These are phyloP conservation scores for Coptotermes formosanus DNA, from an alignment of 1,140 invertebrate species.

Conservation along the genomic window DNA sequence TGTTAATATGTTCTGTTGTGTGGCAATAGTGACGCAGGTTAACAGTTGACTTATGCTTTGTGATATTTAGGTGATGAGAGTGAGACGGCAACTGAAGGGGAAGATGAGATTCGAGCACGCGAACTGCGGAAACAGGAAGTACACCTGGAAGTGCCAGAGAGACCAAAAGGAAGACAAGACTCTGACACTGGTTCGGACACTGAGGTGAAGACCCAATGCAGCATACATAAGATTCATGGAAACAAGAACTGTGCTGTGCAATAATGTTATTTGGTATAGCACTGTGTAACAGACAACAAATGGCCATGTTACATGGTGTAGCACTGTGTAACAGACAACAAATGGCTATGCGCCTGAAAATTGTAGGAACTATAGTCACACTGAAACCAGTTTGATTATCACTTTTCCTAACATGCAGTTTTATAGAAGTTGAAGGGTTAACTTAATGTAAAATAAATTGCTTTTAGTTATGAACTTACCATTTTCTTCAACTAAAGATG, in stretches of 20 bases:
- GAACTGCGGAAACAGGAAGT: constrained; percentile 68
- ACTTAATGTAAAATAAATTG: too few relatives aligned
- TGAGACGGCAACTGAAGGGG: constrained; percentile 70
- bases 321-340: too few relatives aligned
- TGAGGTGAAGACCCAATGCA: constrained; percentile 57
- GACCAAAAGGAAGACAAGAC: constrained; percentile 50
- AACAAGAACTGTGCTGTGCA: constrained; percentile 50
- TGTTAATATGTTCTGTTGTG: too few relatives aligned
- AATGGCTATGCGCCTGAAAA: too few relatives aligned
- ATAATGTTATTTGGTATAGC: constrained; percentile 33
- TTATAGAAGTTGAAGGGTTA: too few relatives aligned
- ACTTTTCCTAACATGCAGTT: too few relatives aligned
- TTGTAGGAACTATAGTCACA: too few relatives aligned
- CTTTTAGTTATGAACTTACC: too few relatives aligned
- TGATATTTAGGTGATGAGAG: constrained; percentile 61
- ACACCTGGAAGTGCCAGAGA: constrained; percentile 58
- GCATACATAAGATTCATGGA: constrained; percentile 35
- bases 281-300: not conserved
- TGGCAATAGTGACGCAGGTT: not conserved
- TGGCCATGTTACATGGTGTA: too few relatives aligned
- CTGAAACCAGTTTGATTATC: too few relatives aligned
- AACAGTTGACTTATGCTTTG: not conserved
- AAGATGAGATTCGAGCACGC: constrained; percentile 63
- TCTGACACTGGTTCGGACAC: constrained; percentile 70
- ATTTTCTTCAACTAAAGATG: too few relatives aligned